Conservation (phyloP, 2,113 vertebrate genomes). For the Sorex araneus region DNA sequence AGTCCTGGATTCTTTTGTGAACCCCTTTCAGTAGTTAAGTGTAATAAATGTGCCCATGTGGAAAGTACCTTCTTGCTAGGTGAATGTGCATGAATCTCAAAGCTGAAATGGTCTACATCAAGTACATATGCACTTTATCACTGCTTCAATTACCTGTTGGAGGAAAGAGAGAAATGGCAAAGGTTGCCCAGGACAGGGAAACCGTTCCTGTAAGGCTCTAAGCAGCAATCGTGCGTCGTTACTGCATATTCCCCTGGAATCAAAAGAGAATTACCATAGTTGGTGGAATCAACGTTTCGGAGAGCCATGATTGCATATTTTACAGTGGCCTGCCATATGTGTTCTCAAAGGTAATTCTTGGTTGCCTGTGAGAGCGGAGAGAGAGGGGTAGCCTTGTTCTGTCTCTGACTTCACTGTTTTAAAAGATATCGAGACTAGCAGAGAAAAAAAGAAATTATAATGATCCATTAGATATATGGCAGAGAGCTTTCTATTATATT, state of each 20-base stretch:
- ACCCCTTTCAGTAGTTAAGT: slow-evolving; percentile 25
- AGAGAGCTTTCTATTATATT: slow-evolving; percentile 85
- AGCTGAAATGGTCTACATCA: neutral
- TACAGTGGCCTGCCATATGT: slow-evolving; percentile 56
- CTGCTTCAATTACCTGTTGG: neutral
- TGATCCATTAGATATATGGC: slow-evolving; percentile 84
- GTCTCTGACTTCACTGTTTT: slow-evolving; percentile 82
- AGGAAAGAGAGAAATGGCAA: fast-evolving
- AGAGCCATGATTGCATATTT: slow-evolving; percentile 75
- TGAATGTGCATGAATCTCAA: neutral
- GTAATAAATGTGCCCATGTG: neutral
- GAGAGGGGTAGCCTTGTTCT: slow-evolving; percentile 74
- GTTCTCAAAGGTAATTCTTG: slow-evolving; percentile 81
- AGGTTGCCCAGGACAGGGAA: slow-evolving; percentile 4
- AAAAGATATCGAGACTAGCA: slow-evolving; percentile 86
- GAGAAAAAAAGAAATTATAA: slow-evolving; percentile 86
- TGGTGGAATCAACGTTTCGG: slow-evolving; percentile 75
- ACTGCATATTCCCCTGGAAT: slow-evolving; percentile 58
- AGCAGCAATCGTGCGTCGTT: slow-evolving; percentile 1
- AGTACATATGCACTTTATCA: neutral
- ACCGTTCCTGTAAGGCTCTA: slow-evolving; percentile 38
- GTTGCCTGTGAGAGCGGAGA: slow-evolving; percentile 76
- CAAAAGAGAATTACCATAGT: neutral
- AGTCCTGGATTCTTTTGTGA: slow-evolving; percentile 9
- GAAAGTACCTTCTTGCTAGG: slow-evolving; percentile 40